Conservation (phyloP, 2,113 vertebrate genomes). For the Aspidoscelis tigris region DNA sequence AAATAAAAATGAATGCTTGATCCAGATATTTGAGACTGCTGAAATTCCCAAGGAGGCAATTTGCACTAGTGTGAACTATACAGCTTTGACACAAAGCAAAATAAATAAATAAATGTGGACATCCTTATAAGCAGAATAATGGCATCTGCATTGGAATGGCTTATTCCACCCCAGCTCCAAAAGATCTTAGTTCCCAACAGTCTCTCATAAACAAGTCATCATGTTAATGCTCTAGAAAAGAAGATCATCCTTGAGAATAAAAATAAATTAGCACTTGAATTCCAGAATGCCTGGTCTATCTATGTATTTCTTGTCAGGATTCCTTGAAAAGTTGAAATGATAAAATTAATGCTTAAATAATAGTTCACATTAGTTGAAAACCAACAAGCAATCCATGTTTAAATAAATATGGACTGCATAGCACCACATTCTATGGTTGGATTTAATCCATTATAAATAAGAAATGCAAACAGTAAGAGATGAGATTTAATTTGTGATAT, state of each 20-base stretch:
- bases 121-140: no score
- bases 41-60: no score
- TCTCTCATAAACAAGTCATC: no score
- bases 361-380: not conserved
- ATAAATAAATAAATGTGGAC: no score
- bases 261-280: conserved; percentile 18
- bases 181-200: no score
- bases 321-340: not conserved
- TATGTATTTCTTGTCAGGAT: not conserved
- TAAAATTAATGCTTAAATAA: not conserved
- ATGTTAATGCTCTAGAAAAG: not conserved
- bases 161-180: no score
- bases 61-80: no score
- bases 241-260: not conserved
- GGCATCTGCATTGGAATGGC: no score
- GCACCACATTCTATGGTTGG: not conserved
- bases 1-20: no score
- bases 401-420: not conserved
- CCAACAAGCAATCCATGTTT: not conserved
- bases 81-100: no score
- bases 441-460: conserved; percentile 10
- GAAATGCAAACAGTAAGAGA: conserved; percentile 11
- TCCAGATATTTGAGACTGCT: no score
- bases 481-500: conserved; percentile 25
- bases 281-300: not conserved